Percentiles rank a stretch among this genome's conserved stretches.
phyloP scores from a whole-genome alignment of 2,113 vertebrate genomes.

The Oophaga pumilio region DNA sequence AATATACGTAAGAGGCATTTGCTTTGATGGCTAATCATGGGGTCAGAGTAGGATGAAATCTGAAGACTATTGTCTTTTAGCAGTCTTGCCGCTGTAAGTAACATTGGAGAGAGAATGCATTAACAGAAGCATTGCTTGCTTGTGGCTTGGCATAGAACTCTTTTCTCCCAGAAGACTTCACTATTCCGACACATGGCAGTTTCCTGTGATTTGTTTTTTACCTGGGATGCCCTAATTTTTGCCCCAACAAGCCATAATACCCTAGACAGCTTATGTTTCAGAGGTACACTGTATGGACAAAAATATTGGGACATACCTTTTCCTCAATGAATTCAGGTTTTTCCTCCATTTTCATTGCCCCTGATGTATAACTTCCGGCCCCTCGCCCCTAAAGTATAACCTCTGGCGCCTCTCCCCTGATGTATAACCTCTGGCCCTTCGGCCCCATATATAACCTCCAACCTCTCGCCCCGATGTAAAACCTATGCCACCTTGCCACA shows the following conservation, averaged over 20 bases:
- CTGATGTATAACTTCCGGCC: too few relatives aligned
- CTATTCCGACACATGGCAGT: neutral
- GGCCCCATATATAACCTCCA: too few relatives aligned
- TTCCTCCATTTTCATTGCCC: too few relatives aligned
- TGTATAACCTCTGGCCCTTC: too few relatives aligned
- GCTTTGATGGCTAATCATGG: neutral
- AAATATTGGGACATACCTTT: too few relatives aligned
- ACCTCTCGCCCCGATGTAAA: too few relatives aligned
- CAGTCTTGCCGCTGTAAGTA: neutral
- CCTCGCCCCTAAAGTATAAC: too few relatives aligned
- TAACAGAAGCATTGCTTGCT: neutral
- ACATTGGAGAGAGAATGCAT: neutral
- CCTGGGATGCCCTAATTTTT: neutral
- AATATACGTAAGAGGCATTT: neutral
- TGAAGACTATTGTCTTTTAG: neutral
- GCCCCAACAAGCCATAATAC: neutral
- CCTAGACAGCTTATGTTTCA: neutral
- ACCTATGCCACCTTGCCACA: too few relatives aligned
- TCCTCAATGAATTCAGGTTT: too few relatives aligned
- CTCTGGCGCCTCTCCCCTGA: too few relatives aligned
- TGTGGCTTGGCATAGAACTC: neutral
- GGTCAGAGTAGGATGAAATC: neutral
- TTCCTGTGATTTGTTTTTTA: neutral
- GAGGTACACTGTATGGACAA: too few relatives aligned
- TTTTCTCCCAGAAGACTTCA: neutral